These are phyloP conservation scores for Beaufortia kweichowensis DNA, from an alignment of 2,113 vertebrate genomes.

Conservation along the genomic window DNA sequence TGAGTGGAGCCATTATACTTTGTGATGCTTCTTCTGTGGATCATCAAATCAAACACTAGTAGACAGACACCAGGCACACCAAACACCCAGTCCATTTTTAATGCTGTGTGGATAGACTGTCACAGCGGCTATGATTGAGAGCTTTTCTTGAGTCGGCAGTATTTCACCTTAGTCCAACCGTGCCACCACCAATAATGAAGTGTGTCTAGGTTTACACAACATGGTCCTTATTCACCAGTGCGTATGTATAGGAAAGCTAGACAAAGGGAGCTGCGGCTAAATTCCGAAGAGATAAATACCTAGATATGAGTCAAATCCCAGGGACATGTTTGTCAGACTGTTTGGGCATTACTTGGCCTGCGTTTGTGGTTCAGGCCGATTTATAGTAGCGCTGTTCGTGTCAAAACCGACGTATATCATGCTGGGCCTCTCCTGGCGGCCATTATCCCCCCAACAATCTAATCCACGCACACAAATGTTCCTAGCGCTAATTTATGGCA, in stretches of 20 bases:
- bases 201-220: slow-evolving; percentile 19
- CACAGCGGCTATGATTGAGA: slow-evolving; percentile 13
- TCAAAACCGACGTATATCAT: slow-evolving; percentile 54
- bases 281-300: slow-evolving; percentile 43
- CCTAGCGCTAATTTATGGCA: slow-evolving; percentile 64
- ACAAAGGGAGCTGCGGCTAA: not conserved
- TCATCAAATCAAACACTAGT: slow-evolving; percentile 22
- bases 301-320: slow-evolving; percentile 24
- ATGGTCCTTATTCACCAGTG: slow-evolving; percentile 3
- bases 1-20: slow-evolving; percentile 31
- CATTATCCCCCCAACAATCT: slow-evolving; percentile 56
- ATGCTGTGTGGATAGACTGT: slow-evolving; percentile 2
- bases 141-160: slow-evolving; percentile 27
- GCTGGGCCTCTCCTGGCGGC: slow-evolving; percentile 41
- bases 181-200: slow-evolving; percentile 14
- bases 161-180: slow-evolving; percentile 18
- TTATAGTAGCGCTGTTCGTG: slow-evolving; percentile 43
- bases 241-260: slow-evolving; percentile 10
- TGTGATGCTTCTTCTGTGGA: not conserved
- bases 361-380: slow-evolving; percentile 49
- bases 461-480: slow-evolving; percentile 59
- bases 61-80: slow-evolving; percentile 22
- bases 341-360: slow-evolving; percentile 38
- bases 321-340: slow-evolving; percentile 37
- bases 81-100: slow-evolving; percentile 20